Conservation (phyloP, 2,888 invertebrate genomes). For the Caenorhabditis drosophilae region DNA sequence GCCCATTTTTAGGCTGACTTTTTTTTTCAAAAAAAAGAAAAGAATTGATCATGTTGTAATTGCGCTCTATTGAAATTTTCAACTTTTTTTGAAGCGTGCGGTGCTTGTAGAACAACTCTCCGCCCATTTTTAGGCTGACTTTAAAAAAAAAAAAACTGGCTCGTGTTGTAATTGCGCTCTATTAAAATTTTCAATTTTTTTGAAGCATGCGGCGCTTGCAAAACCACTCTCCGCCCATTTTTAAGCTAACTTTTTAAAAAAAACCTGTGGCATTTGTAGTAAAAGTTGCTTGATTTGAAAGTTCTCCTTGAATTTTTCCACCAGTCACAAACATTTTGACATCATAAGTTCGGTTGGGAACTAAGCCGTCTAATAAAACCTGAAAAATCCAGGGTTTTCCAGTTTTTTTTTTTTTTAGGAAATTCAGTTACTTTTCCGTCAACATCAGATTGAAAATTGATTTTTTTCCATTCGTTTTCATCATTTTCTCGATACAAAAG, state of each 20-base stretch:
- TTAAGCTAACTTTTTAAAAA: no score
- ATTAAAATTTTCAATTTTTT: not conserved
- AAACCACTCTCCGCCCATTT: no score
- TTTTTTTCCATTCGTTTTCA: slow-evolving; percentile 27
- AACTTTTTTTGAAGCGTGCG: no score
- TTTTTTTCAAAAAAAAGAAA: no score
- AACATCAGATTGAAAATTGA: slow-evolving; percentile 36
- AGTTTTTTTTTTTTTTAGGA: not conserved
- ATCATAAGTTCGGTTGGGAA: slow-evolving; percentile 34
- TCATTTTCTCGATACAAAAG: slow-evolving; percentile 31
- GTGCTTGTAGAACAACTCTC: no score
- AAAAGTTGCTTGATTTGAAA: slow-evolving; percentile 26
- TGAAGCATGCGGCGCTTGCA: not conserved
- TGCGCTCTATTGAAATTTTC: no score
- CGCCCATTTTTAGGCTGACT: not conserved
- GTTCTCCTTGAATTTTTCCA: slow-evolving; percentile 18
- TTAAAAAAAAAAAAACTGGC: no score
- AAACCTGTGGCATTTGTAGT: slow-evolving; percentile 27
- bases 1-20: no score
- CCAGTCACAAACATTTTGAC: slow-evolving; percentile 39
- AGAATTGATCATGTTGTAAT: no score
- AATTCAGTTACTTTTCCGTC: slow-evolving; percentile 26
- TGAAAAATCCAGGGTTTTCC: slow-evolving; percentile 4
- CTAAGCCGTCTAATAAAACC: slow-evolving; percentile 30
- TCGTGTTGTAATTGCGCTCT: no score